Base-by-base conservation (phyloP, 2,113 vertebrate genomes). In the Glareola pratincola region DNA sequence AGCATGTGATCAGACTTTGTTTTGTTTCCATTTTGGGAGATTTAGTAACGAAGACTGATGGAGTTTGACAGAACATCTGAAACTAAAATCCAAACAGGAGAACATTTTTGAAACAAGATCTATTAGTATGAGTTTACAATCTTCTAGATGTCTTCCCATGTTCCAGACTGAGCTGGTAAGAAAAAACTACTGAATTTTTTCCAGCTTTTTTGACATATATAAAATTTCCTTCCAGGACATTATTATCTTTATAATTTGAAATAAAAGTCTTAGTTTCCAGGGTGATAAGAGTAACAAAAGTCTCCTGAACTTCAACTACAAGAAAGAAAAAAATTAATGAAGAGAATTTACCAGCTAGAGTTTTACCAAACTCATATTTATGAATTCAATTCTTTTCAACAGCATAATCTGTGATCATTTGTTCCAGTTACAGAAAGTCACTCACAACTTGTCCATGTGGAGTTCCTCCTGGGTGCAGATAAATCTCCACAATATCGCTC, bases 401-500 rank as follows among this genome's bases (percentile, higher is more conserved):
- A 73, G 17, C 2, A 8, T 16, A 39, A 73, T 8, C 60, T 45
- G 29, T 10, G 30, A 27, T 22, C 11, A 57, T 14, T 43, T 8
- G 41, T 41, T 23, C 30, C 67, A 56, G 15, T 0, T 6, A 8
- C 0, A 50, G 19, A 45, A 54, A 66, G 86, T 18, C 29, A 98
- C 99, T 94, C 97, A 99, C 99, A 34, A 98, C 99, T 84, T 98
- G 98, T 20, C 99, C 99, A 7, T 99, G 99, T 16, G 99, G 99
- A 47, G 99, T 98, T 0, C 99, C 99, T 39, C 99, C 99, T 0
- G 99, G 98, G 66, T 99, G 98, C 93, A 99, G 98, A 75, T 99
- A 98, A 67, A 99, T 98, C 80, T 99, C 99, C 53, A 99, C 99
- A 7, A 99, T 98, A 69, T 99, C 99, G 1, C 98, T 99, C 97